Conservation (phyloP, 1,140 invertebrate species). For the Drosophila subobscura region DNA sequence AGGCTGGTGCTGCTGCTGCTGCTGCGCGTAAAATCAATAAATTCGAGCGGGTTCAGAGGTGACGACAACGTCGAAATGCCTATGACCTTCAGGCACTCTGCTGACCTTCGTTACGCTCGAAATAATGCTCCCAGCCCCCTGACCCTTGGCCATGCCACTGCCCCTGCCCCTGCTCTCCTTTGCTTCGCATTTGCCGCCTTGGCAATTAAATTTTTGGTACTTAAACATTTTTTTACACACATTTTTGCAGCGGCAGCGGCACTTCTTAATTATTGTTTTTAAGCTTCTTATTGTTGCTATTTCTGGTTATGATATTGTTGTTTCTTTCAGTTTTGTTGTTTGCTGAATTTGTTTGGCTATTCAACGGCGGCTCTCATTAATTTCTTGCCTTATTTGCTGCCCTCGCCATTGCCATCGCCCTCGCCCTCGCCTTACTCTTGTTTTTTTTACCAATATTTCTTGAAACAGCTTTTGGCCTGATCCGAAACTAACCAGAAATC, state of each 20-base stretch:
- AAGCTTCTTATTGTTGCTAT: slow-evolving; percentile 15
- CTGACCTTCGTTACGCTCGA: slow-evolving; percentile 52
- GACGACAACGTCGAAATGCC: slow-evolving; percentile 73
- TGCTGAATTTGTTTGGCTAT: slow-evolving; percentile 8
- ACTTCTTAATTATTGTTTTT: slow-evolving; percentile 53
- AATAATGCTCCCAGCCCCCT: neutral
- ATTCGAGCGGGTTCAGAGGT: slow-evolving; percentile 78
- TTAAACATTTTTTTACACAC: slow-evolving; percentile 26
- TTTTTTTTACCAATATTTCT: slow-evolving; percentile 48
- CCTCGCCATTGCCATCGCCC: slow-evolving; percentile 13
- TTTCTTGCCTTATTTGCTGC: slow-evolving; percentile 50
- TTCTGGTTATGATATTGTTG: slow-evolving; percentile 39
- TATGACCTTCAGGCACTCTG: slow-evolving; percentile 65
- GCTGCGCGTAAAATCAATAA: slow-evolving; percentile 76
- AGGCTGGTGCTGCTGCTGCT: slow-evolving; percentile 14
- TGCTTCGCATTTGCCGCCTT: slow-evolving; percentile 27
- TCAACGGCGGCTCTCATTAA: slow-evolving; percentile 40
- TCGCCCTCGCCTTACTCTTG: slow-evolving; percentile 30
- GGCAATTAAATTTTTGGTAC: slow-evolving; percentile 39
- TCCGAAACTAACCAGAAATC: slow-evolving; percentile 23
- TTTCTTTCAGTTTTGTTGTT: slow-evolving; percentile 1
- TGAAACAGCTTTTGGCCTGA: slow-evolving; percentile 10
- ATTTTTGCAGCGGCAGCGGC: slow-evolving; percentile 29
- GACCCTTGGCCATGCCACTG: neutral
- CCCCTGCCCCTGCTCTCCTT: neutral